Percentiles rank a stretch among this genome's conserved stretches.
phyloP scores from a whole-genome alignment of 2,797 vertebrate genomes.

The Sebastes variabilis region DNA sequence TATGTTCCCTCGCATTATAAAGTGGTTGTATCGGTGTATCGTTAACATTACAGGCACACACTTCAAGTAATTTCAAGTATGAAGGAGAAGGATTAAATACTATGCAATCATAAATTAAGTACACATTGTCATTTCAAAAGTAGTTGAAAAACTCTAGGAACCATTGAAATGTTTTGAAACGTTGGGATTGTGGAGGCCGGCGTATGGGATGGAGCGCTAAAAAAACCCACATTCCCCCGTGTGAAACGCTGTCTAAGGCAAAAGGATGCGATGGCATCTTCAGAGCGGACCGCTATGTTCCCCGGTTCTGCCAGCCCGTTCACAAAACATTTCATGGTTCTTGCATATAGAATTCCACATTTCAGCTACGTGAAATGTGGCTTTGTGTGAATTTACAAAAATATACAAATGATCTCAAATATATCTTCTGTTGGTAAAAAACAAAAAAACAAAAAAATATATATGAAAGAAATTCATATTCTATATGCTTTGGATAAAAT shows the following conservation, averaged over 20 bases:
- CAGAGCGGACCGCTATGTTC: neutral
- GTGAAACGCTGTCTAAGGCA: neutral
- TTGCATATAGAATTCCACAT: conserved; percentile 76
- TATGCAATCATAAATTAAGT: conserved; percentile 39
- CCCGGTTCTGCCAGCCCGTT: neutral
- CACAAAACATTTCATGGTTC: conserved; percentile 58
- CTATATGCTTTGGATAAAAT: conserved; percentile 68
- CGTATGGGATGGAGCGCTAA: conserved; percentile 20
- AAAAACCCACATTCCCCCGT: neutral
- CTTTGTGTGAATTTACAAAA: conserved; percentile 63
- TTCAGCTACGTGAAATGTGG: conserved; percentile 62
- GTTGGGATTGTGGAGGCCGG: conserved; percentile 14
- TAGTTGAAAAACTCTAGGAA: conserved; percentile 30
- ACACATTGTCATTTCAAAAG: conserved; percentile 9
- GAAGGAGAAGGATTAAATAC: conserved; percentile 38
- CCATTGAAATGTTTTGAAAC: conserved; percentile 32
- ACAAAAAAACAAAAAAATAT: neutral
- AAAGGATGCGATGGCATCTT: neutral
- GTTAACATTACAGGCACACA: conserved; percentile 63
- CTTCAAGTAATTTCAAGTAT: conserved; percentile 84
- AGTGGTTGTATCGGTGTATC: neutral
- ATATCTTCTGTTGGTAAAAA: conserved; percentile 19
- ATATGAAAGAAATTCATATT: conserved; percentile 38
- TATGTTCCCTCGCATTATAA: neutral
- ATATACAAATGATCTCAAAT: conserved; percentile 52